A percentile compares a stretch with the other conserved stretches of the same genome.
These are phyloP conservation scores for Thaumatotibia leucotreta DNA, from an alignment of 1,140 invertebrate species.

Conservation along the genomic window DNA sequence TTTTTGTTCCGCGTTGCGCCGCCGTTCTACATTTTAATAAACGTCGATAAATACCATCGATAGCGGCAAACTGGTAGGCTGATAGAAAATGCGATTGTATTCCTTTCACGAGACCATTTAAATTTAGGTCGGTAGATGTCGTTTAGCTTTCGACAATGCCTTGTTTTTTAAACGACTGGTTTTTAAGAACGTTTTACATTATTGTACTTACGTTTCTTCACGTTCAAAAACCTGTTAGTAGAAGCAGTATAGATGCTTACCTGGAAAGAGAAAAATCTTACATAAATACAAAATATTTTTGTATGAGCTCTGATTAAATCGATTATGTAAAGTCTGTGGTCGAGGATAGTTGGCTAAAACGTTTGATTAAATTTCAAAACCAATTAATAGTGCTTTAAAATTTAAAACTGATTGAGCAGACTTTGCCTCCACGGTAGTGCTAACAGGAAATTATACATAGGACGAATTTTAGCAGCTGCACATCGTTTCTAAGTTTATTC, in stretches of 20 bases:
- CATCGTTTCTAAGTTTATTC: not conserved
- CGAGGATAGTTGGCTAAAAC: too few relatives aligned
- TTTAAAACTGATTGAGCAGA: too few relatives aligned
- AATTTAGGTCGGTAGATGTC: not conserved
- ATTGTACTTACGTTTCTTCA: not conserved
- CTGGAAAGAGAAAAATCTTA: not conserved
- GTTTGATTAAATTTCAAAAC: too few relatives aligned
- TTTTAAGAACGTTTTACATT: too few relatives aligned
- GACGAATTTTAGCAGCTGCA: not conserved
- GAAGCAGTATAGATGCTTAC: not conserved
- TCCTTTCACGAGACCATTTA: not conserved
- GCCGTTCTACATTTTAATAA: constrained; percentile 2
- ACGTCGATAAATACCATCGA: not conserved
- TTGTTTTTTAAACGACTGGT: too few relatives aligned
- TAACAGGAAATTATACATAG: not conserved
- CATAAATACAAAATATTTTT: too few relatives aligned
- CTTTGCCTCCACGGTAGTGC: too few relatives aligned
- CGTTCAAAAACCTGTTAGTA: not conserved
- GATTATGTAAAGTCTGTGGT: too few relatives aligned
- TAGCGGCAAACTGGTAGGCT: not conserved
- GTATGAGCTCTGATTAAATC: too few relatives aligned
- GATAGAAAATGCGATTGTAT: not conserved
- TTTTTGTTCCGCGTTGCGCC: constrained; percentile 13
- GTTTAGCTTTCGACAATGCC: too few relatives aligned
- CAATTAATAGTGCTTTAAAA: too few relatives aligned